These are phyloP conservation scores for Agapornis canus DNA, from an alignment of 2,797 vertebrate genomes.

Conservation along the genomic window DNA sequence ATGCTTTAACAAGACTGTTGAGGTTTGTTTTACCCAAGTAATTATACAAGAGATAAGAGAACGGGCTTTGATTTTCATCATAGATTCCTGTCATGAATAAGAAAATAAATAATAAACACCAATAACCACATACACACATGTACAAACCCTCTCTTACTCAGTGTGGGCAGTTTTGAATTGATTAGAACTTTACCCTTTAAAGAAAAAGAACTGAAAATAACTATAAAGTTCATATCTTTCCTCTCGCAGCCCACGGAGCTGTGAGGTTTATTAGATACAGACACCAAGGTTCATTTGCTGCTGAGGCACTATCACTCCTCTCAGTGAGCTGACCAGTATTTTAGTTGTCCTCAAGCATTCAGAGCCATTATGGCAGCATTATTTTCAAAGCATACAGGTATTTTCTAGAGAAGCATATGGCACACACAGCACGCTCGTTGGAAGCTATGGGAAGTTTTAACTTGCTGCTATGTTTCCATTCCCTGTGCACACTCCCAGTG, in stretches of 20 bases:
- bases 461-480: neutral
- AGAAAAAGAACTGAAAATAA: neutral
- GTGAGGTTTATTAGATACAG: neutral
- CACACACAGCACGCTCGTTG: neutral
- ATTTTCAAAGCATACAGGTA: neutral
- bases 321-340: neutral
- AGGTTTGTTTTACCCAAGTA: neutral
- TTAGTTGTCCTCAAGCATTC: neutral
- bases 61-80: neutral
- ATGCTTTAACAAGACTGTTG: neutral
- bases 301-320: neutral
- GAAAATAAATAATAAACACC: neutral
- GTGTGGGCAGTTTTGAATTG: neutral
- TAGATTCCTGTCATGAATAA: neutral
- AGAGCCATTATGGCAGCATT: neutral
- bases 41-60: neutral
- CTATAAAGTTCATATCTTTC: neutral
- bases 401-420: neutral
- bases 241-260: neutral
- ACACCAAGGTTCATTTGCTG: neutral
- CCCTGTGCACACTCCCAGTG: rapidly evolving
- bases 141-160: neutral
- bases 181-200: neutral
- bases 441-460: neutral
- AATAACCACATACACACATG: neutral